Percentiles rank a stretch among this genome's conserved stretches.
Conservation (phyloP, 2,797 vertebrate species). For the Anniella stebbinsi region DNA sequence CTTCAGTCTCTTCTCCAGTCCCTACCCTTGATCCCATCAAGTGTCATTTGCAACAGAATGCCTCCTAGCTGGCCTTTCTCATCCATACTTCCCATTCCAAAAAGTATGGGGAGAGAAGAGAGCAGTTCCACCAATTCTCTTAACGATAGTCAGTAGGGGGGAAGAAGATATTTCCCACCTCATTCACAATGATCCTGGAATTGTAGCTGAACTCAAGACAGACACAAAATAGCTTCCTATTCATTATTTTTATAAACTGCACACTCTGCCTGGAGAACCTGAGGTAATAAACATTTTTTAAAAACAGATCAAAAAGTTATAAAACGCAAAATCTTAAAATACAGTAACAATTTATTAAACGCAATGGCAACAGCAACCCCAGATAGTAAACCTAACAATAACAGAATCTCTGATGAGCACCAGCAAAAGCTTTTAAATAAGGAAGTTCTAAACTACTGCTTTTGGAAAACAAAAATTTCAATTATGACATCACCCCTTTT, state of each 20-base stretch:
- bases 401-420: background rate
- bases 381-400: background rate
- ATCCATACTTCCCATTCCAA: background rate
- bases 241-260: background rate
- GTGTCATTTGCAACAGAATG: background rate
- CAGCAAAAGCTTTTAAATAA: background rate
- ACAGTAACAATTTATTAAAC: background rate
- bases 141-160: background rate
- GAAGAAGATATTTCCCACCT: background rate
- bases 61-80: background rate
- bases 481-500: background rate
- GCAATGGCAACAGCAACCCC: background rate
- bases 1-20: background rate
- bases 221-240: background rate
- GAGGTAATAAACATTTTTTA: background rate
- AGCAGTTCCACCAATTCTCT: background rate
- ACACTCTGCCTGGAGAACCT: background rate
- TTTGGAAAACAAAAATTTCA: background rate
- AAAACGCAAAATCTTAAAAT: background rate
- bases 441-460: background rate
- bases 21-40: background rate
- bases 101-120: background rate
- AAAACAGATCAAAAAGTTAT: background rate
- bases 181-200: background rate
- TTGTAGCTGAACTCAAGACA: background rate